These are phyloP conservation scores for Cladorhizidae sp. DNA, from an alignment of 37 sponge, comb jelly and placozoan species.

Conservation along the genomic window DNA sequence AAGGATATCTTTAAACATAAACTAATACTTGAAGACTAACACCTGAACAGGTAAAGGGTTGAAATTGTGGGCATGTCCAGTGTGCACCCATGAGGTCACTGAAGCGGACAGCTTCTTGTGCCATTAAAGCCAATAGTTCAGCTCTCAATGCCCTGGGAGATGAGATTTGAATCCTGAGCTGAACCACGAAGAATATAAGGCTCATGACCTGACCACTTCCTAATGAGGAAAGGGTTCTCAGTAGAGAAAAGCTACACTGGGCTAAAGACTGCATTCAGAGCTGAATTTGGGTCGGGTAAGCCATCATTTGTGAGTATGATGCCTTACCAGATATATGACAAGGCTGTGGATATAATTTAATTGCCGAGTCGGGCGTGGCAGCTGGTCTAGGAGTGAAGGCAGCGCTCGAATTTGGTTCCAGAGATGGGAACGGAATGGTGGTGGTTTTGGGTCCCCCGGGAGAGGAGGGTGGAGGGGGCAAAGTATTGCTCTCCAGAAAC, in stretches of 20 bases:
- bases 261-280: slow-evolving; percentile 82
- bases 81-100: background rate
- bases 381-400: slow-evolving; percentile 91
- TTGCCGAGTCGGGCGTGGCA: slow-evolving; percentile 88
- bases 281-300: slow-evolving; percentile 68
- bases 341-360: slow-evolving; percentile 93
- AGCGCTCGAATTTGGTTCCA: slow-evolving; percentile 43
- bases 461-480: slow-evolving; percentile 87
- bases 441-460: slow-evolving; percentile 89
- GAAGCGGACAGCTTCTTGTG: background rate
- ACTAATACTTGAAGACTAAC: too few species aligned
- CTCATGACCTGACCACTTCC: slow-evolving; percentile 53
- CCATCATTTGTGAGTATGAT: slow-evolving; percentile 89
- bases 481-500: slow-evolving; percentile 64
- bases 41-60: background rate
- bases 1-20: too few species aligned
- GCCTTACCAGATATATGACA: slow-evolving; percentile 93
- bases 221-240: slow-evolving; percentile 73
- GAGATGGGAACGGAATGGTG: slow-evolving; percentile 40
- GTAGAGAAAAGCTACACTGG: slow-evolving; percentile 73
- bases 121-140: slow-evolving; percentile 4
- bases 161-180: slow-evolving; percentile 77
- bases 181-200: slow-evolving; percentile 70
- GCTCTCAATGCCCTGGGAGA: slow-evolving; percentile 44
- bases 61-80: background rate